These are phyloP conservation scores for Halcyon smyrnensis DNA, from an alignment of 2,797 vertebrate genomes.

Conservation along the genomic window DNA sequence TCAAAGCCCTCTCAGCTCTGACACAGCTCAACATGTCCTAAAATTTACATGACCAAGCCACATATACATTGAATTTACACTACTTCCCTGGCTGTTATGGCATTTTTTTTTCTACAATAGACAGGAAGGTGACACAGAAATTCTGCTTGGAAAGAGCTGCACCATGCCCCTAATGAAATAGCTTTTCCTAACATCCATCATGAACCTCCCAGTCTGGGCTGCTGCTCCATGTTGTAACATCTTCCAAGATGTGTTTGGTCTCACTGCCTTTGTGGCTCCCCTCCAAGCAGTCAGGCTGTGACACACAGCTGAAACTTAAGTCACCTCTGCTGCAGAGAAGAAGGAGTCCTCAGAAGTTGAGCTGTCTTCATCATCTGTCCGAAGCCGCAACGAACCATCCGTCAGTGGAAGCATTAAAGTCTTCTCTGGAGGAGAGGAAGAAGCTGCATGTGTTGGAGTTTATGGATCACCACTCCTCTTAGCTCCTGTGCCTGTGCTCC, in stretches of 20 bases:
- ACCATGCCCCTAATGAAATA: neutral
- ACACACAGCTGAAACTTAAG: neutral
- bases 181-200: neutral
- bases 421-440: conserved; percentile 81
- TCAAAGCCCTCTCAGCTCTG: neutral
- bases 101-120: neutral
- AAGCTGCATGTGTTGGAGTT: neutral
- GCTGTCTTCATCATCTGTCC: conserved; percentile 86
- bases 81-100: neutral
- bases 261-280: neutral
- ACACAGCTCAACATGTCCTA: neutral
- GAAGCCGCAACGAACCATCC: conserved; percentile 82
- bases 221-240: neutral
- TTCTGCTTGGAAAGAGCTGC: neutral
- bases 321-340: conserved; percentile 96
- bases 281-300: neutral
- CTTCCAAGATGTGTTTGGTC: neutral
- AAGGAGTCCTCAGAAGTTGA: conserved; percentile 93
- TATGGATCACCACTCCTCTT: neutral
- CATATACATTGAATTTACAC: neutral
- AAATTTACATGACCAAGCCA: neutral
- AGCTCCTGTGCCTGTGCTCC: neutral
- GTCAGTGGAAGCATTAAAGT: conserved; percentile 89
- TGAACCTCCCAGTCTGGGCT: neutral
- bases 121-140: neutral